Evolutionary conservation across 2,888 invertebrate genomes (phyloP).

Genomic region (Pheosia gnoma): DNA sequence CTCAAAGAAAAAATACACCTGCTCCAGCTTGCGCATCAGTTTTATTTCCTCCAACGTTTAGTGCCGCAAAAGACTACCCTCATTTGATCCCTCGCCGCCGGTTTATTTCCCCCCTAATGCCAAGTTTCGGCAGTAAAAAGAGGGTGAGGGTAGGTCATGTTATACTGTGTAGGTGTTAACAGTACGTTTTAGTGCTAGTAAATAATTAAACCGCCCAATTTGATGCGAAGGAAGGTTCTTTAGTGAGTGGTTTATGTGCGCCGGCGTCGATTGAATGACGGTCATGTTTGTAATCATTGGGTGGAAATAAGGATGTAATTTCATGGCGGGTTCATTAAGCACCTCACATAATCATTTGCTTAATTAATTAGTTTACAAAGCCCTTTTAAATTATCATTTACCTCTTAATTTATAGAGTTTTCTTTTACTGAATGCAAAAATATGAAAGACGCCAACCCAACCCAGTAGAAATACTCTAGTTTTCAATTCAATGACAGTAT

Average conservation of each 20-base stretch:
- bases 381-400: no score
- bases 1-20: conserved; percentile 71
- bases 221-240: conserved; percentile 73
- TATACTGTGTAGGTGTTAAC: conserved; percentile 60
- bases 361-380: not conserved
- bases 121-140: conserved; percentile 36
- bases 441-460: not conserved
- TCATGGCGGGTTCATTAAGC: not conserved
- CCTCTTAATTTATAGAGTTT: no score
- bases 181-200: conserved; percentile 78
- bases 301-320: conserved; percentile 19
- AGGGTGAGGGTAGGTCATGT: conserved; percentile 59
- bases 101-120: conserved; percentile 43
- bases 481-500: not conserved
- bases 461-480: not conserved
- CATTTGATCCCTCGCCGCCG: conserved; percentile 60
- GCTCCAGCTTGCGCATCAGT: conserved; percentile 61
- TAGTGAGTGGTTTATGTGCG: conserved; percentile 68
- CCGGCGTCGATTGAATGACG: conserved; percentile 65
- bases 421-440: no score
- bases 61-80: conserved; percentile 62
- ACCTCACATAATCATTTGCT: not conserved
- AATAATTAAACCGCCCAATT: conserved; percentile 82
- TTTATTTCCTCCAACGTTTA: conserved; percentile 76
- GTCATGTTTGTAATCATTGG: conserved; percentile 48